Percentiles rank a stretch among this genome's conserved stretches.
phyloP scores from a whole-genome alignment of 92 coral and sea anemone species.

The Siderastrea siderea region DNA sequence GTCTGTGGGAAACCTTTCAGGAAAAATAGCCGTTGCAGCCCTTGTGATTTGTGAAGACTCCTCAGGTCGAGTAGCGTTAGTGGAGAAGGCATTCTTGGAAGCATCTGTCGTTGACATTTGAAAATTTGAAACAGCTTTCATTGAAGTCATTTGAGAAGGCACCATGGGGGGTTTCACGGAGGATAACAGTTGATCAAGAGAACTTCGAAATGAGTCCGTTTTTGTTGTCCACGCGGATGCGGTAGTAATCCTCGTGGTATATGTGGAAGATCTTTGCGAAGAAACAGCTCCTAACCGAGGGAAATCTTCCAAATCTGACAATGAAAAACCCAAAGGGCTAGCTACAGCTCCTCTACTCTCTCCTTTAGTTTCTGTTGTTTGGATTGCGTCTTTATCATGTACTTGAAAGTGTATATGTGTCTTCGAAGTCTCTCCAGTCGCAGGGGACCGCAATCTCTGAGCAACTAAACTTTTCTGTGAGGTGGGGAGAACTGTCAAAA shows the following conservation, averaged over 20 bases:
- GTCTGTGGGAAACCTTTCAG: background rate
- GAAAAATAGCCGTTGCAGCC: background rate
- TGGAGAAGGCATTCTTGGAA: background rate
- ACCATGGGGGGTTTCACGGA: background rate
- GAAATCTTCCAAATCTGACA: background rate
- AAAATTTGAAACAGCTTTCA: background rate
- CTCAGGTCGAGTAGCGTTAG: background rate
- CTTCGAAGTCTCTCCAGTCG: too few species aligned
- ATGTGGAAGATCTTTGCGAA: background rate
- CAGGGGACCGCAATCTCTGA: background rate
- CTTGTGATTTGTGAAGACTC: background rate
- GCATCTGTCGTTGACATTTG: background rate
- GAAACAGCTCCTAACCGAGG: constrained; percentile 3
- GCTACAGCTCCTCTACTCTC: background rate
- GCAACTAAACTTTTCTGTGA: background rate
- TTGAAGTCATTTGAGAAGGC: background rate
- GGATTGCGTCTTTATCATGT: background rate
- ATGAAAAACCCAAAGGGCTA: background rate
- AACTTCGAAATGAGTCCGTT: too few species aligned
- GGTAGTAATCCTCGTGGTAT: background rate
- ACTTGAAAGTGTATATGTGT: too few species aligned
- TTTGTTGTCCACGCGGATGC: background rate
- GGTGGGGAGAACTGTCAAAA: constrained; percentile 2
- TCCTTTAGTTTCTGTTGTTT: background rate
- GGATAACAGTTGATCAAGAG: background rate